Base-by-base conservation (phyloP, 2,113 vertebrate species). In the Boleophthalmus pectinirostris region DNA sequence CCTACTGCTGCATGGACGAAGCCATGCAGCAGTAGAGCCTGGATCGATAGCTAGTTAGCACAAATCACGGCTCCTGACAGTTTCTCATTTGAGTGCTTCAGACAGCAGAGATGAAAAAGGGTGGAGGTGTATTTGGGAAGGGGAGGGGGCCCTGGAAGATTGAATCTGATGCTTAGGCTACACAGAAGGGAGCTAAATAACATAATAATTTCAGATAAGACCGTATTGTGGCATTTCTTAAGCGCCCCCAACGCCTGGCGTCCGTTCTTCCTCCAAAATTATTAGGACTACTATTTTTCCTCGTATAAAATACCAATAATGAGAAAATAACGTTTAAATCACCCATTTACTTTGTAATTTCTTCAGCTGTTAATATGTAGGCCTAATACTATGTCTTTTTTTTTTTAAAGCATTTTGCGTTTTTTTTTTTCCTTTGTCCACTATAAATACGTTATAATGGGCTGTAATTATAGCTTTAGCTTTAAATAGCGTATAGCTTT, bases 11-110 rank as follows among this genome's bases (percentile, higher is more conserved):
- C 81, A 64, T 88, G 84, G 91, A 92, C 94, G 92, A 80, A 89
- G 85, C 93, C 94, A 92, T 92, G 93, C 93, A 80, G 92, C 90
- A 93, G 92, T 85, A 89, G 87, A 90, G 91, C 88, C 33, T 64
- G 61, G 92, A 96, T 97, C 95, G 90, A 97, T 97, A 97, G 94
- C 95, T 96, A 95, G 95, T 97, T 96, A 97, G 95, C 95, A 95
- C 95, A 96, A 92, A 95, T 96, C 95, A 94, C 94, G 83, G 93
- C 86, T 92, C 92, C 93, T 95, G 95, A 96, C 96, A 95, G 92
- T 93, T 94, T 94, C 94, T 94, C 94, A 95, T 95, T 92, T 94
- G 94, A 94, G 91, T 92, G 92, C 89, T 89, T 85, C 91, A 89
- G 91, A 93, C 91, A 94, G 93, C 88, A 87, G 84, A 91, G 88